Base-by-base conservation (phyloP, 2,113 vertebrate species). In the Neomonachus schauinslandi region DNA sequence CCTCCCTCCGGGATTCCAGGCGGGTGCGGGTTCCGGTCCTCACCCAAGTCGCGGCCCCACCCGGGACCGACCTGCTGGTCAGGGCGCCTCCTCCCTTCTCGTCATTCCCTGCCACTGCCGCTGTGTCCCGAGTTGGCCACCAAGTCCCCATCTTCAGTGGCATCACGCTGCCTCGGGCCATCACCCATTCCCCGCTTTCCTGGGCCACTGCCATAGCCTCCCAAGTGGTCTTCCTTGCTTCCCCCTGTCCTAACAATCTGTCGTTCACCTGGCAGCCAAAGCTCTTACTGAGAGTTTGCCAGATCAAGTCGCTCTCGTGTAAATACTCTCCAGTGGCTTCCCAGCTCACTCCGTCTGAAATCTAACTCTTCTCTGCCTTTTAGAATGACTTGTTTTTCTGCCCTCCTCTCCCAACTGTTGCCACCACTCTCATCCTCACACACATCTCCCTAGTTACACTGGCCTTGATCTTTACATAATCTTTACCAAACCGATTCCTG, bases 1-100 rank as follows among this genome's bases (percentile, higher is more conserved):
- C 92, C 91, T 93, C 95, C 59, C 61, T 81, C 81, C 36, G 10
- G 16, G 80, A 59, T 89, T 93, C 86, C 97, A 77, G 80, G 39
- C 57, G 83, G 94, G 72, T 21, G 65, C 1, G 92, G 87, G 59
- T 92, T 95, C 96, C 61, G 65, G 90, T 22, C 67, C 89, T 95
- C 92, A 31, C 96, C 89, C 91, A 22, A 1, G 87, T 55, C 39
- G 51, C 31, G 4, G 57, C 80, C 39, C 67, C 71, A 6, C 72
- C 55, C 36, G 21, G 72, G n/a, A 14, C 65, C 4, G 33, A 24
- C 74, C 57, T 87, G 80, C 57, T 1, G 9, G 42, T 65, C 86
- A 21, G 24, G 71, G 71, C 42, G 77, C 94, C 94, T 81, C 72
- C 92, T 84, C 46, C 94, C 84, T 92, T 31, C 69, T 33, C 21